A percentile compares a stretch with the other conserved stretches of the same genome.
These are phyloP conservation scores for Deilephila elpenor DNA, from an alignment of 2,888 invertebrate genomes.

Conservation along the genomic window DNA sequence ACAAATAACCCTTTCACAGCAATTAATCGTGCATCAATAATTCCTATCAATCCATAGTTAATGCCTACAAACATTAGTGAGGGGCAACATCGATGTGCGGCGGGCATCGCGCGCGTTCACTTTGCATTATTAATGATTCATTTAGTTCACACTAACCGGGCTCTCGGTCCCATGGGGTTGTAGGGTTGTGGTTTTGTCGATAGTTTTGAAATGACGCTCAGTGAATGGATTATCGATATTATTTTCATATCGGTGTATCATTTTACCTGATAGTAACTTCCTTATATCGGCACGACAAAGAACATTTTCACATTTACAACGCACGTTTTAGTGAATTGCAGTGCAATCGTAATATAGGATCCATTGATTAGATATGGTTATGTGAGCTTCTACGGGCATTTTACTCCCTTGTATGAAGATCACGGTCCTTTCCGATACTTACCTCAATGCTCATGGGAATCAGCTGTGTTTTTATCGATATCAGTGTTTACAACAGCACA, in stretches of 20 bases:
- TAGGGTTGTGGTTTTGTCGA: constrained; percentile 56
- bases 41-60: constrained; percentile 29
- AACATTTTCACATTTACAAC: too few species aligned
- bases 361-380: too few species aligned
- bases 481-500: constrained; percentile 50
- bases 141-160: constrained; percentile 84
- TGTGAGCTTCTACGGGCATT: too few species aligned
- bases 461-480: constrained; percentile 40
- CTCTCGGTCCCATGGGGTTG: constrained; percentile 72
- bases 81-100: constrained; percentile 65
- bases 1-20: constrained; percentile 17
- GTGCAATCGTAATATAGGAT: too few species aligned
- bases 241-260: too few species aligned
- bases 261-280: too few species aligned
- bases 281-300: too few species aligned
- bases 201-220: constrained; percentile 6
- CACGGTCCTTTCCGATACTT: too few species aligned
- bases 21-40: constrained; percentile 25
- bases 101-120: constrained; percentile 68
- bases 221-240: too few species aligned
- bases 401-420: too few species aligned
- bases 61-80: constrained; percentile 52
- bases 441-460: not conserved
- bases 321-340: too few species aligned
- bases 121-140: constrained; percentile 84